Evolutionary conservation across 2,888 invertebrate genomes (phyloP).

Genomic region (Drosophila mulleri): DNA sequence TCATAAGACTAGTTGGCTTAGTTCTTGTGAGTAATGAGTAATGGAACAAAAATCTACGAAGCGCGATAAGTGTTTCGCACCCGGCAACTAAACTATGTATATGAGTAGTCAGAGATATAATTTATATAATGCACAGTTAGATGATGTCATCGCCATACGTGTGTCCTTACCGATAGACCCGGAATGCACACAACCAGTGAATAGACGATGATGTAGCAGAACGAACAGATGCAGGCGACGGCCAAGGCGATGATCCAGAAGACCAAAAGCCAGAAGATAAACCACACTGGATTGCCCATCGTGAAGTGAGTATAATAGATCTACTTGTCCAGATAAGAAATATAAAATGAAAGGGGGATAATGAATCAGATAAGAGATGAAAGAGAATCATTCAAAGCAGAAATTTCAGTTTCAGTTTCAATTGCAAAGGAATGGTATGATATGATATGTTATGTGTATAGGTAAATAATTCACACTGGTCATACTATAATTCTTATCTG

Average conservation of each 20-base stretch:
- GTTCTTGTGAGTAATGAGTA: conserved; percentile 50
- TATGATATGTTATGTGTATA: neutral
- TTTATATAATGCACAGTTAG: conserved; percentile 11
- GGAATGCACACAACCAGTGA: conserved; percentile 90
- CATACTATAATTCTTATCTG: neutral
- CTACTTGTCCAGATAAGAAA: conserved; percentile 54
- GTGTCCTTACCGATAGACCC: conserved; percentile 88
- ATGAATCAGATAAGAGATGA: conserved; percentile 4
- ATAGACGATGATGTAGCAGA: conserved; percentile 89
- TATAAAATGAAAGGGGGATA: conserved; percentile 33
- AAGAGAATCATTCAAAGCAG: neutral
- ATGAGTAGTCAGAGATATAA: neutral
- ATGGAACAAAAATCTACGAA: conserved; percentile 40
- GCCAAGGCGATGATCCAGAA: conserved; percentile 89
- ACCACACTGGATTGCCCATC: conserved; percentile 89
- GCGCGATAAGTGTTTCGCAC: conserved; percentile 42
- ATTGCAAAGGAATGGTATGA: too few relatives aligned
- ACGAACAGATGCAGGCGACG: conserved; percentile 89
- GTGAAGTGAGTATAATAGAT: conserved; percentile 24
- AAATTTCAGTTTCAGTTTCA: neutral
- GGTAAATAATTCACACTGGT: neutral
- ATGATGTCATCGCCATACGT: conserved; percentile 43
- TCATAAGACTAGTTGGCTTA: conserved; percentile 29
- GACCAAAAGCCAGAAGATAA: conserved; percentile 90
- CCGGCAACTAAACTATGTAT: conserved; percentile 17